Evolutionary conservation across 2,113 vertebrate species (phyloP).

Genomic region (Aegithalos caudatus): DNA sequence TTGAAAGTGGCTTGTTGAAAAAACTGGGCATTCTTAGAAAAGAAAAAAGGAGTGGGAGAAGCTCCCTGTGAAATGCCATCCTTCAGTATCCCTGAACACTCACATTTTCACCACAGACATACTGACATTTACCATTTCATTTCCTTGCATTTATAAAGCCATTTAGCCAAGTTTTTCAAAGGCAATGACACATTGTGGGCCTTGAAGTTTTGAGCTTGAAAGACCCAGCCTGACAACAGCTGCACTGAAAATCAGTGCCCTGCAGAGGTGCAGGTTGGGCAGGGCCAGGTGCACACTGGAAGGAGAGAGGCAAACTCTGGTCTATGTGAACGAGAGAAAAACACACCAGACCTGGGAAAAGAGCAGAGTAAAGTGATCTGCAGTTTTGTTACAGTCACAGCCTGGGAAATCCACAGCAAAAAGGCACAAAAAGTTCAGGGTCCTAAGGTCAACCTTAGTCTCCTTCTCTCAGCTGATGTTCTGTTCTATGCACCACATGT

Average conservation of each 20-base stretch:
- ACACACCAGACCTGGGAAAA: neutral
- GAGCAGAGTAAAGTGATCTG: neutral
- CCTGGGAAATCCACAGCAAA: neutral
- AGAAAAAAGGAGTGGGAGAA: neutral
- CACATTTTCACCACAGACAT: neutral
- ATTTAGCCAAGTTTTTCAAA: neutral
- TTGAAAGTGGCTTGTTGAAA: slow-evolving; percentile 18
- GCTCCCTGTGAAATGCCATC: slow-evolving; percentile 31
- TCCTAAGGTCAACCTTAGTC: neutral
- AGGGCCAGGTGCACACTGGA: neutral
- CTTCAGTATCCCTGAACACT: neutral
- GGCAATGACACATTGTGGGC: neutral
- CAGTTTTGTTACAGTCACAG: neutral
- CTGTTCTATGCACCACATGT: neutral
- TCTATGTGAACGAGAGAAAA: neutral
- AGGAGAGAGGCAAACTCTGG: neutral
- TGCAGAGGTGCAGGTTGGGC: neutral
- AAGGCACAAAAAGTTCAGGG: neutral
- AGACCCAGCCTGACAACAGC: neutral
- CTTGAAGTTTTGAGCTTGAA: neutral
- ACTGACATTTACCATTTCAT: slow-evolving; percentile 14
- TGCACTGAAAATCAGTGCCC: neutral
- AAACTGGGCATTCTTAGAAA: neutral
- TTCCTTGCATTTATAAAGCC: slow-evolving; percentile 22
- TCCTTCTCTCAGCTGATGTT: neutral